Evolutionary conservation across 2,888 invertebrate species (phyloP).

Genomic region (Marasmarcha lunaedactyla): DNA sequence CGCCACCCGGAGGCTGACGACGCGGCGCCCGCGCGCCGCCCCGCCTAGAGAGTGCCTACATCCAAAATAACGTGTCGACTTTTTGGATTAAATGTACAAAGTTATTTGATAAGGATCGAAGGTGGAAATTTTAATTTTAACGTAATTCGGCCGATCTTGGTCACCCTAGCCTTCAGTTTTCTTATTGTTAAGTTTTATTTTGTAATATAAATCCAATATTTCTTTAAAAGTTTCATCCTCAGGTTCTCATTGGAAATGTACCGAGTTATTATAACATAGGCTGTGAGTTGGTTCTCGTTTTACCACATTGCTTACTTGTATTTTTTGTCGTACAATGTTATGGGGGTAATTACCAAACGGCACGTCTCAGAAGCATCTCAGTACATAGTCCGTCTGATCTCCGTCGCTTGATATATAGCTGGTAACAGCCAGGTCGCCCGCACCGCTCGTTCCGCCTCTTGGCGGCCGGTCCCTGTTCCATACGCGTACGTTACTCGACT

Average conservation of each 20-base stretch:
- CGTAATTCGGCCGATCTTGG: slow-evolving; percentile 40
- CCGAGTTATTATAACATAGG: slow-evolving; percentile 53
- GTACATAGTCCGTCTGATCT: slow-evolving; percentile 64
- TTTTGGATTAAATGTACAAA: slow-evolving; percentile 71
- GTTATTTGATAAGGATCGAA: slow-evolving; percentile 67
- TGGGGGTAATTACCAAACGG: slow-evolving; percentile 54
- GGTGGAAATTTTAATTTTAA: slow-evolving; percentile 44
- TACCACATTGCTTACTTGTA: slow-evolving; percentile 48
- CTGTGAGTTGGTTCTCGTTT: slow-evolving; percentile 68
- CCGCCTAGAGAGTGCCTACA: slow-evolving; percentile 72
- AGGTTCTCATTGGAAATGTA: slow-evolving; percentile 31
- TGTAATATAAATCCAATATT: slow-evolving; percentile 38
- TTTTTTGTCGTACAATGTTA: slow-evolving; percentile 28
- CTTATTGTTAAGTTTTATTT: slow-evolving; percentile 32
- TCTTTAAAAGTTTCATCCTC: slow-evolving; percentile 35
- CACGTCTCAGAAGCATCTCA: slow-evolving; percentile 64
- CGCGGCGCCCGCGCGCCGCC: slow-evolving; percentile 62
- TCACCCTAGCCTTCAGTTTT: slow-evolving; percentile 47
- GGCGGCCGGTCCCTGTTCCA: slow-evolving; percentile 48
- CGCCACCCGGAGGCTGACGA: slow-evolving; percentile 60
- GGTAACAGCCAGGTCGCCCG: slow-evolving; percentile 17
- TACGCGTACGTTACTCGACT: slow-evolving; percentile 55
- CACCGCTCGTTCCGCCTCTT: slow-evolving; percentile 30
- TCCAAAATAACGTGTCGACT: slow-evolving; percentile 70
- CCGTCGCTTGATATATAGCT: slow-evolving; percentile 53